Evolutionary conservation across 2,888 invertebrate species (phyloP), one percentile per base, ranked within the genome.

Genomic region (Eupsilia transversa): DNA sequence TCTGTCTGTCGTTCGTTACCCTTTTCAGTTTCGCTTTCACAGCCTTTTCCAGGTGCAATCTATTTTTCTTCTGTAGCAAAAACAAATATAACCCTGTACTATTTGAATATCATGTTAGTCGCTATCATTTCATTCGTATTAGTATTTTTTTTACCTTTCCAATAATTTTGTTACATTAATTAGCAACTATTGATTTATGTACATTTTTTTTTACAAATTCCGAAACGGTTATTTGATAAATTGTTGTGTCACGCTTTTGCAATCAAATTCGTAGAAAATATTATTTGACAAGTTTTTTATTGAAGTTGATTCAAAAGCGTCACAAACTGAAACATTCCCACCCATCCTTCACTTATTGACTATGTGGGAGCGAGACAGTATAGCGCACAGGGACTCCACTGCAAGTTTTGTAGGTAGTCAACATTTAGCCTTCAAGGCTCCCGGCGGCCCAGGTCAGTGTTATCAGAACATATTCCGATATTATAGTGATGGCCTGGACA

Each of bases 31-130:
- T 96, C 94, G 93, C 94, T 94, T 95, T 96, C 93, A 92, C 94
- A 89, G 96, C 95, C 92, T 94, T 95, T 94, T 96, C 96, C 96
- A 95, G 96, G 82, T 96, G 95, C 94, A 96, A 95, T 96, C 96
- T 96, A 96, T 96, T 96, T 96, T 96, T 96, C 91, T 96, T 96
- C 96, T 96, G 96, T 94, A 96, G 96, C 95, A 96, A 96, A 95
- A 96, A 96, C 93, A 95, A 94, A 94, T 91, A 93, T 89, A 88
- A 93, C 89, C 88, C 86, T 87, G 87, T 87, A 87, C 87, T 87
- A 74, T 75, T 82, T 85, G 65, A 83, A 91, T 91, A 90, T 86
- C 74, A 87, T 87, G 89, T 91, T 90, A 91, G 87, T 80, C 30
- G 80, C 84, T 88, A 67, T 72, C 30, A 67, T 69, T 74, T 68